These are phyloP conservation scores for Phortica magna DNA, from an alignment of 2,888 invertebrate genomes.

Conservation along the genomic window DNA sequence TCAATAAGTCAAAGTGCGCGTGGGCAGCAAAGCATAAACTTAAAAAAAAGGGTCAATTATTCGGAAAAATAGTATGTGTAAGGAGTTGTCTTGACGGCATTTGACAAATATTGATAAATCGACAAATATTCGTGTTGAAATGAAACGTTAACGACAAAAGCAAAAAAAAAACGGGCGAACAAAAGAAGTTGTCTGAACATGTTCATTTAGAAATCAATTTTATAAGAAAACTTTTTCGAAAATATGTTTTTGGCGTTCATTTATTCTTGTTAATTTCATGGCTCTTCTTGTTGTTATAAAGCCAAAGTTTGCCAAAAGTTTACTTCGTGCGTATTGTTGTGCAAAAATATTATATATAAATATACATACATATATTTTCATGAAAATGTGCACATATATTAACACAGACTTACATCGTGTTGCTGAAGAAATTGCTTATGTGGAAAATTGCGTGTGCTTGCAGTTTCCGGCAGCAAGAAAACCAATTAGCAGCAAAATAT, in stretches of 20 bases:
- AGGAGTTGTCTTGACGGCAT: neutral
- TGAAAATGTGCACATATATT: conserved; percentile 26
- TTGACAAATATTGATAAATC: conserved; percentile 20
- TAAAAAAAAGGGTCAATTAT: neutral
- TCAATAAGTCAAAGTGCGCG: neutral
- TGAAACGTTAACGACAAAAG: neutral
- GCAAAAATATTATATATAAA: neutral
- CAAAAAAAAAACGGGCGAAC: neutral
- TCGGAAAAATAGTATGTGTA: neutral
- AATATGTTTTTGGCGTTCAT: conserved; percentile 62
- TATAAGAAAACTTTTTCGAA: conserved; percentile 61
- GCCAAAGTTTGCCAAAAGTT: conserved; percentile 23
- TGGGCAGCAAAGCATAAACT: neutral
- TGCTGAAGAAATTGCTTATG: neutral
- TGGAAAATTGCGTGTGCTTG: conserved; percentile 26
- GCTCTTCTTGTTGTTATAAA: conserved; percentile 28
- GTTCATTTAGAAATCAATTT: conserved; percentile 64
- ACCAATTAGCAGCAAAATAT: conserved; percentile 33
- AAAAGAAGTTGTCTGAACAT: neutral
- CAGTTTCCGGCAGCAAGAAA: conserved; percentile 30
- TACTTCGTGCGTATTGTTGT: conserved; percentile 2
- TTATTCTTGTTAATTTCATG: conserved; percentile 56
- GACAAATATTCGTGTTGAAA: neutral
- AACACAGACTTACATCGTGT: conserved; percentile 13
- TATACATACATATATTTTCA: neutral